Evolutionary conservation across 2,888 invertebrate species (phyloP), one percentile per base, ranked within the genome.

Genomic region (Cylloceria caligata): DNA sequence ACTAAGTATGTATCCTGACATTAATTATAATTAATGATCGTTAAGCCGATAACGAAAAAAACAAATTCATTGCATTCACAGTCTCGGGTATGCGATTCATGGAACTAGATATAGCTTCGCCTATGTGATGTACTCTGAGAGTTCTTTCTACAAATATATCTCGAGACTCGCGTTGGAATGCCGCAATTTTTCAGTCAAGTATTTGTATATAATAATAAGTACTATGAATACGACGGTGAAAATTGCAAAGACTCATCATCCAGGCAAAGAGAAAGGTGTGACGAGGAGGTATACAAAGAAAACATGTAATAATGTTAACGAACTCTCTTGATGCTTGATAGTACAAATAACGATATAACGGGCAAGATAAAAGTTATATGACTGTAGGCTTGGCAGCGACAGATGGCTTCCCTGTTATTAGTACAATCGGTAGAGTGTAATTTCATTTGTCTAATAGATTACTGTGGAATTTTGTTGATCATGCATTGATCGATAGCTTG

Each of bases 241-340:
- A 71, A 57, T 42, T 55, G 57, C 21, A 60, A 60, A 21, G 49
- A 19, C 49, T 49, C 47, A 16, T 52, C 24, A 30, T 30, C 13
- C 0, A 24, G 13, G 39, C 52, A 24, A 68, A n/a, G 52, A 68
- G 52, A 68, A 68, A 68, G 68, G 68, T 55, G 68, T 49, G 49
- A 21, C 19, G 7, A 49, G 2, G 6, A 21, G 11, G 24, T 21
- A 11, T 11, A 52, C 21, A 4, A 39, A 55, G 36, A 21, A 11
- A 55, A 52, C 39, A 36, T 69, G 39, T 11, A 39, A 69, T 55
- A 55, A 69, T 24, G 69, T 27, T 69, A 55, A 45, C 65, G 30
- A 57, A 57, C 57, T 57, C 57, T n/a, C 16, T 34, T 30, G 57
- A 30, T 13, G 34, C 34, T 16, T 30, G 6, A n/a, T 34, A n/a